Percentiles rank a stretch among this genome's conserved stretches.
Evolutionary conservation across 2,113 vertebrate species (phyloP).

Genomic region (Numenius arquata): DNA sequence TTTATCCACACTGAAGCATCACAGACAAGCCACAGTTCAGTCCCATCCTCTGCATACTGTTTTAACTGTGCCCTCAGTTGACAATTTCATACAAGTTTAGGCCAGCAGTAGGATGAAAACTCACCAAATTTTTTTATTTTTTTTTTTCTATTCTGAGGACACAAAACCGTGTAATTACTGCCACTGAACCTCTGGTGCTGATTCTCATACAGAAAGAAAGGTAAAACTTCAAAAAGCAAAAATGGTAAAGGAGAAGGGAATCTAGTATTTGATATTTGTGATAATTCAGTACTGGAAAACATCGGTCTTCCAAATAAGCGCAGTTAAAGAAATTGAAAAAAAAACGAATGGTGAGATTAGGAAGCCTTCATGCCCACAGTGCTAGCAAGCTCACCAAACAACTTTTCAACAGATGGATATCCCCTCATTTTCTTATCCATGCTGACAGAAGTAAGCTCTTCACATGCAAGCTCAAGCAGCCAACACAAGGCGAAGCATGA

Average conservation of each 20-base stretch:
- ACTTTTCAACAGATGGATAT: neutral
- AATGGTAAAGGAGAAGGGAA: neutral
- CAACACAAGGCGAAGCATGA: neutral
- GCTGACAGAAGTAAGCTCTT: neutral
- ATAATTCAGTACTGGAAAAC: neutral
- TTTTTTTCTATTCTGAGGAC: neutral
- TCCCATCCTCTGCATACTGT: neutral
- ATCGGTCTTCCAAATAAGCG: neutral
- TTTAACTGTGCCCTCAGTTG: neutral
- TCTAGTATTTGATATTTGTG: neutral
- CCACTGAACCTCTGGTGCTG: neutral
- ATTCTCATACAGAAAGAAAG: neutral
- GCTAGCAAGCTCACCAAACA: neutral
- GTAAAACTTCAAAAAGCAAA: neutral
- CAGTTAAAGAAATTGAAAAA: neutral
- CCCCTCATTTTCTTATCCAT: neutral
- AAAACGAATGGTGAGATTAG: neutral
- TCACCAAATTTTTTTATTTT: neutral
- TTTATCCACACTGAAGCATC: neutral
- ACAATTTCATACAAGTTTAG: neutral
- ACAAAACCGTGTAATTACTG: neutral
- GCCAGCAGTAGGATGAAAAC: neutral
- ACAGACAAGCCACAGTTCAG: neutral
- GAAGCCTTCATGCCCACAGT: neutral
- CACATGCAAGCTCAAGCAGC: neutral